These are phyloP conservation scores for Heteromyza rotundicornis DNA, from an alignment of 2,888 invertebrate genomes.

Conservation along the genomic window DNA sequence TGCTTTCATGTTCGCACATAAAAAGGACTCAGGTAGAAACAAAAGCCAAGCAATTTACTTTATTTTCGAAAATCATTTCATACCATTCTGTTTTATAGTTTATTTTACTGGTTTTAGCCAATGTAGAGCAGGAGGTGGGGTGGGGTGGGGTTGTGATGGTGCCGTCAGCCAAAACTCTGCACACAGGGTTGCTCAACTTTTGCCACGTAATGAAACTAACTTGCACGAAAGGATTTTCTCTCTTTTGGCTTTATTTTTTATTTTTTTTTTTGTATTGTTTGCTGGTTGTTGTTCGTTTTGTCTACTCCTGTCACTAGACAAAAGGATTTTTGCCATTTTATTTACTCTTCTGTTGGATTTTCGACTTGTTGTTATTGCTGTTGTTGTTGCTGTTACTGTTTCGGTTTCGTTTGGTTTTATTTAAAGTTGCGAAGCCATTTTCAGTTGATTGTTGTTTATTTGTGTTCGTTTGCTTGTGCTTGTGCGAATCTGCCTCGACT, in stretches of 20 bases:
- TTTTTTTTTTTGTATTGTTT: no score
- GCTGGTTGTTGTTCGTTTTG: background rate
- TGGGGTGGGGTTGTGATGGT: background rate
- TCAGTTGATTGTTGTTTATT: constrained; percentile 25
- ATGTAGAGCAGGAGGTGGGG: background rate
- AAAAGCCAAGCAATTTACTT: no score
- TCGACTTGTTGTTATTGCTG: constrained; percentile 2
- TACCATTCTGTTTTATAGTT: no score
- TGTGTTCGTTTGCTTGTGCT: background rate
- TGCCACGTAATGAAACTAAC: background rate
- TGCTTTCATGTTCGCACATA: no score
- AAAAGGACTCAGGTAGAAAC: no score
- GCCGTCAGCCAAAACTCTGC: no score
- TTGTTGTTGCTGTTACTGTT: background rate
- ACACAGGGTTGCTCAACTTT: no score
- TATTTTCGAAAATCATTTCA: no score
- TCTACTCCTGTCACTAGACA: background rate
- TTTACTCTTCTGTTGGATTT: constrained; percentile 7
- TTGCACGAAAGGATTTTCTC: constrained; percentile 2
- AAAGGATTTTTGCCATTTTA: constrained; percentile 10
- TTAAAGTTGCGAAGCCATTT: constrained; percentile 26
- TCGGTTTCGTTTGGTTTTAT: constrained; percentile 9
- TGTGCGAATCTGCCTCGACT: background rate
- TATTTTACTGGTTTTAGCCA: no score
- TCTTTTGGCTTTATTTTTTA: background rate